Evolutionary conservation across 1,140 invertebrate species (phyloP).

Genomic region (Dreissena rostriformis): DNA sequence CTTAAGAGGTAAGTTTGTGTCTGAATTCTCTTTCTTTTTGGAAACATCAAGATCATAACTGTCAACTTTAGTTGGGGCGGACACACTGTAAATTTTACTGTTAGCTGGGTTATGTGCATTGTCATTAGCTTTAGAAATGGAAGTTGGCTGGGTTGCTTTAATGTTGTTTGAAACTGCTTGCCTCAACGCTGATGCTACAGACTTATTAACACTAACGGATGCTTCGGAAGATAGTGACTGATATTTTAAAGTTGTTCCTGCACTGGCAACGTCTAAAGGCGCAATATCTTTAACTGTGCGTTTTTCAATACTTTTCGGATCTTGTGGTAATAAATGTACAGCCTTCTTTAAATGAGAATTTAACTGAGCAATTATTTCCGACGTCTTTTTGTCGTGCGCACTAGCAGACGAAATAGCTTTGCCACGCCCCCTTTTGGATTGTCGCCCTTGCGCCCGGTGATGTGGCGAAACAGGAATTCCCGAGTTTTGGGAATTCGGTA

Average conservation of each 20-base stretch:
- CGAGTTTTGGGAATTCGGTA: neutral
- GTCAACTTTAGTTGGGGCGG: no score
- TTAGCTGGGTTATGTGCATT: no score
- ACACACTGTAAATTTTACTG: neutral
- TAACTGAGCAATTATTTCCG: neutral
- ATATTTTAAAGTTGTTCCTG: neutral
- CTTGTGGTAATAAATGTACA: no score
- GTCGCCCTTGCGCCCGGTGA: neutral
- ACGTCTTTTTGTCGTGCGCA: neutral
- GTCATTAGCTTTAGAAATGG: neutral
- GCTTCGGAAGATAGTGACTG: neutral
- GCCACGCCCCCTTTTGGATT: constrained; percentile 4
- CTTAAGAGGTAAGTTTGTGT: constrained; percentile 48
- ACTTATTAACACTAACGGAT: constrained; percentile 23
- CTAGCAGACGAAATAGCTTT: neutral
- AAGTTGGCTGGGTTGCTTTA: neutral
- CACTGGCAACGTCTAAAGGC: neutral
- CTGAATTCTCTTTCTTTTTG: constrained; percentile 29
- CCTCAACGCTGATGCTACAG: constrained; percentile 39
- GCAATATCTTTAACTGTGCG: neutral
- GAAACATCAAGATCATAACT: neutral
- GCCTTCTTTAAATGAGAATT: neutral
- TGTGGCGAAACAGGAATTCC: constrained; percentile 39
- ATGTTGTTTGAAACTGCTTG: constrained; percentile 25
- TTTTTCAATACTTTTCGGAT: neutral